phyloP scores from a whole-genome alignment of 1,140 invertebrate genomes.

The Caenorhabditis elegans region WBcel235 BX284602.5:8582501-8583000 shows the following conservation, averaged over 20 bases:
- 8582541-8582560: constrained; percentile 91
- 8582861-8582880: no score
- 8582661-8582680: neutral
- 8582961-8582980: no score
- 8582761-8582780: no score
- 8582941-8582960: no score
- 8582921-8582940: no score
- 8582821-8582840: constrained; percentile 7
- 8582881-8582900: no score
- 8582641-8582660: constrained; percentile 54
- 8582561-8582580: constrained; percentile 98
- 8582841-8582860: neutral
- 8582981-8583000: no score
- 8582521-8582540: constrained; percentile 92
- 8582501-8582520: constrained; percentile 86
- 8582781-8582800: neutral
- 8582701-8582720: no score
- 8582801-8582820: constrained; percentile 10
- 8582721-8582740: no score
- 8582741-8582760: no score
- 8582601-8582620: constrained; percentile 96
- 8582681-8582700: no score
- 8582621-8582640: constrained; percentile 76
- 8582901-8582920: no score
- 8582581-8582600: constrained; percentile 96